A percentile compares a stretch with the other conserved stretches of the same genome.
These are phyloP conservation scores for Digitonthophagus gazella DNA, from an alignment of 2,888 invertebrate species.

Conservation along the genomic window DNA sequence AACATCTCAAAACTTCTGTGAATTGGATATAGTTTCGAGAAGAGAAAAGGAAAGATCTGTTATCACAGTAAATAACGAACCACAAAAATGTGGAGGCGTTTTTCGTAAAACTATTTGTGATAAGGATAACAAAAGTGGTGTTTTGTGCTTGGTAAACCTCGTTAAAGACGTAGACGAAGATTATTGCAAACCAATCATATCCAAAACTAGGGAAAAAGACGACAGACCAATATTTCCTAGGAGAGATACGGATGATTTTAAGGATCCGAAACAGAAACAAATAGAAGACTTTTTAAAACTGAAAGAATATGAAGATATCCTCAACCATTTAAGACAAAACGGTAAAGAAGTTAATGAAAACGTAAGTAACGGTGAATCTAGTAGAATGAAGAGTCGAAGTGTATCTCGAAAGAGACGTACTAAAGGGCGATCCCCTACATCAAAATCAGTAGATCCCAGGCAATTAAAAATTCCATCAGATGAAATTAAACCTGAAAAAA, in stretches of 20 bases:
- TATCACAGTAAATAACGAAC: conserved; percentile 14
- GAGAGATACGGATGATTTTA: not conserved
- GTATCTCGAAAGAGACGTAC: conserved; percentile 12
- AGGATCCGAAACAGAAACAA: not conserved
- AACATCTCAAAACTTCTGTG: conserved; percentile 29
- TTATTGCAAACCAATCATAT: conserved; percentile 12
- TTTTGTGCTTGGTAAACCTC: conserved; percentile 18
- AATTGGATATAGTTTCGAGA: conserved; percentile 31
- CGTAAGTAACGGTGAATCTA: no score
- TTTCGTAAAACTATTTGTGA: conserved; percentile 8
- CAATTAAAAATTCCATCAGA: not conserved
- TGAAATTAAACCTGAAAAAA: not conserved
- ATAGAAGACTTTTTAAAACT: conserved; percentile 1
- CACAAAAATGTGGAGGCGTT: conserved; percentile 10
- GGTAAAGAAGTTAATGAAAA: no score
- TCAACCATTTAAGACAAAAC: not conserved
- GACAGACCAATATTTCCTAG: not conserved
- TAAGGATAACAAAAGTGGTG: conserved; percentile 21
- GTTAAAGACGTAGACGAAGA: conserved; percentile 20
- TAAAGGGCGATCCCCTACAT: conserved; percentile 4
- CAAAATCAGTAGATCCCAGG: not conserved
- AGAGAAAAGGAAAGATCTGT: conserved; percentile 20
- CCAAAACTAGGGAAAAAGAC: not conserved
- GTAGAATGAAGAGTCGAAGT: conserved; percentile 16
- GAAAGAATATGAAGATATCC: not conserved